These are phyloP conservation scores for Pseudomugil tenellus DNA, from an alignment of 2,797 vertebrate species.

Conservation along the genomic window DNA sequence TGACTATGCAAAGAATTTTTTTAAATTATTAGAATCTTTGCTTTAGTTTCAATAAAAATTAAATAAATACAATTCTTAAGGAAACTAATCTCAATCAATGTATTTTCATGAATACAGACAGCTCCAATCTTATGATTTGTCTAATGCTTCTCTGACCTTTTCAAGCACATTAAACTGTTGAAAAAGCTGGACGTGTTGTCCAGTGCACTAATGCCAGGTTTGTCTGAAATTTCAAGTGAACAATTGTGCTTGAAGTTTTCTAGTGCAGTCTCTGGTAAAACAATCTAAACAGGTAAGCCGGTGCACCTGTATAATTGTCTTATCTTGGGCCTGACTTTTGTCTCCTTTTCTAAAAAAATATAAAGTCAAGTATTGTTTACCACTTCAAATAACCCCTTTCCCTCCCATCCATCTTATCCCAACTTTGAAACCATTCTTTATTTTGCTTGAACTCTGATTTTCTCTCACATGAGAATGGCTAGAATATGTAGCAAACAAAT, in stretches of 20 bases:
- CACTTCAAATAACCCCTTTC: slow-evolving; percentile 39
- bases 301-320: slow-evolving; percentile 14
- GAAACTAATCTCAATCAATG: not conserved
- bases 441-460: slow-evolving; percentile 27
- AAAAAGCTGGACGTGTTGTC: too few relatives aligned
- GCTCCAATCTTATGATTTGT: not conserved
- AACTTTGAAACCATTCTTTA: slow-evolving; percentile 31
- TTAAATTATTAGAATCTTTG: not conserved
- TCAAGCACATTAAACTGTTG: too few relatives aligned
- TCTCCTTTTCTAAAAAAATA: slow-evolving; percentile 36
- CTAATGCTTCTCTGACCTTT: not conserved
- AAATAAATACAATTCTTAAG: too few relatives aligned
- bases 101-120: not conserved
- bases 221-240: too few relatives aligned
- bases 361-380: slow-evolving; percentile 57
- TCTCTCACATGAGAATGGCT: slow-evolving; percentile 40
- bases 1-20: not conserved
- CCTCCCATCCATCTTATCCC: slow-evolving; percentile 30
- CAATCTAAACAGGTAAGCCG: slow-evolving; percentile 3
- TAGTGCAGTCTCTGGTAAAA: slow-evolving; percentile 6
- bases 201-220: not conserved
- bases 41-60: not conserved
- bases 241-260: slow-evolving; percentile 4
- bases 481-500: slow-evolving; percentile 56
- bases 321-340: slow-evolving; percentile 40